Base-by-base conservation (phyloP, 2,888 invertebrate species). In the Drosophila cracens region DNA sequence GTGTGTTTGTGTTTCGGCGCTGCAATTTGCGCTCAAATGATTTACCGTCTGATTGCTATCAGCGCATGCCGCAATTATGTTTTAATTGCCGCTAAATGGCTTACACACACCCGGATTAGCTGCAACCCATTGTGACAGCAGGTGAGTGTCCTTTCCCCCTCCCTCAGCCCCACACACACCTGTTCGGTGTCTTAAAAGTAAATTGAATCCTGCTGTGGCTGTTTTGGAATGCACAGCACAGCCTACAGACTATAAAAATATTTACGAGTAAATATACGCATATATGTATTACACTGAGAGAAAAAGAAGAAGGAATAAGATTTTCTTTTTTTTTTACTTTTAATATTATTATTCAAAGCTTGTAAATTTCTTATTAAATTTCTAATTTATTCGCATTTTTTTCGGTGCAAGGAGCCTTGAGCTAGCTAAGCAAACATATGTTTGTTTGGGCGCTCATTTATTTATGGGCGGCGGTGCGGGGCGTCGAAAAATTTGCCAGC, bases 41-140 rank as follows among this genome's bases (percentile, higher is more conserved):
- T 87, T 87, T 83, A 87, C 76, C 70, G 75, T 64, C 63, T 68
- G 85, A 81, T 87, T 82, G 80, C 69, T 81, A 87, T 87, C 89
- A 79, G 76, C 83, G 67, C 71, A 70, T 79, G 76, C 85, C 82
- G 87, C 89, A 87, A 87, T 87, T 87, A 87, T 81, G 89, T 83
- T 89, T 87, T 87, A 87, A 87, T 87, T 87, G 89, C 68, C 68
- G 81, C 74, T 89, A 83, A 87, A 89, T 89, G 89, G 77, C 76
- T 89, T 76, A 87, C 77, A 73, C 83, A 80, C 83, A 74, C 79
- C 72, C 70, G 89, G 89, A 89, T 89, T 87, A 87, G 87, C 79
- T 64, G 76, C 79, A 67, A 62, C 64, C 49, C 52, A 59, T 43
- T 57, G 31, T 43, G 57, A 43, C 67, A 67, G 58, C 72, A 79